Evolutionary conservation across 2,888 invertebrate species (phyloP), one percentile per base, ranked within the genome.

Genomic region (Lycophotia porphyrea): DNA sequence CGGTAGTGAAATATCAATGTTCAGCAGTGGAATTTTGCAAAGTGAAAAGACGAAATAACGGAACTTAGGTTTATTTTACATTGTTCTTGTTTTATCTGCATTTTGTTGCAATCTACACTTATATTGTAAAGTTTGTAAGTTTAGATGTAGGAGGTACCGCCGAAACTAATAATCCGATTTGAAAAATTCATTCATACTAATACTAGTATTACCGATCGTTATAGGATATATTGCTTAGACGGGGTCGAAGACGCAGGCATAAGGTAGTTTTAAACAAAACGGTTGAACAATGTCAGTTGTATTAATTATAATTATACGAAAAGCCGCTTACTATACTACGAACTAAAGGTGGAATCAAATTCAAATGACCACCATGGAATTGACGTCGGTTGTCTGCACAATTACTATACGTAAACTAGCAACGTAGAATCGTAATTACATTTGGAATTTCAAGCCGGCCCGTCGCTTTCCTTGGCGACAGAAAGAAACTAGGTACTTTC

Each of bases 381-480:
- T 8, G 15, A 27, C 21, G 8, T 13, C 21, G 9, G 31, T 39
- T 58, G 13, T 55, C 76, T 58, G n/a, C 11, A 5, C 39, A 70
- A 42, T 27, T 21, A 79, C 27, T 24, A 44, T 11, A 9, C 13
- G n/a, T 63, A 42, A 70, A 71, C n/a, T 71, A 47, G 71, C 80
- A 69, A 74, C 44, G 49, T 39, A 44, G 31, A 74, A 60, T 66
- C 11, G 61, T 69, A 73, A 76, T 86, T 65, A 68, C 63, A 42
- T 78, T 1, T 63, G 78, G 71, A 76, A 82, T 88, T 84, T 76
- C 71, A 73, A 68, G 34, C 27, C 39, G 13, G 71, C 74, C 69
- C 67, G 75, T 84, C 78, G 67, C 80, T 84, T 84, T 88, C 78
- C 72, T 74, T 72, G 69, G 74, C 66, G 75, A 79, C 77, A 71